Base-by-base conservation (phyloP, 1,140 invertebrate species). In the Ectropis grisescens region DNA sequence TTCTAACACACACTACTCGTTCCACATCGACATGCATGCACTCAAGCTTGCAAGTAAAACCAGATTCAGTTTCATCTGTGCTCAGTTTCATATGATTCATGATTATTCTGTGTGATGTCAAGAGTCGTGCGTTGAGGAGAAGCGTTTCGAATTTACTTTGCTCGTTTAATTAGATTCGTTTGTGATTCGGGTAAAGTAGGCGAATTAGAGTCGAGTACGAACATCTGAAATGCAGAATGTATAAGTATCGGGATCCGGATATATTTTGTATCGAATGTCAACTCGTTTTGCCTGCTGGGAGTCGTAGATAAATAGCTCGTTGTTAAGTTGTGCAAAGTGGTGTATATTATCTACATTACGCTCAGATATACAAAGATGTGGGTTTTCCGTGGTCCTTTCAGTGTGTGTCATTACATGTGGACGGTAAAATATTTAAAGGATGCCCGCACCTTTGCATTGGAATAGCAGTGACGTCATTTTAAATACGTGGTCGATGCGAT, bases 61-160 rank as follows among this genome's bases (percentile, higher is more conserved):
- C 69, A 76, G 75, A 75, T 72, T 67, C 52, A 69, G 70, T 76
- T 68, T 72, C 64, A 74, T 80, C 69, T 80, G 75, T 80, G 75
- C 75, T 74, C 58, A 80, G 75, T 80, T 80, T 78, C 59, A 66
- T 74, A 81, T 81, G 72, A 74, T 59, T 76, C 55, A 78, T 78
- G 75, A 78, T 80, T 65, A 64, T 75, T 61, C 58, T 78, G 76
- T 81, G 76, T 81, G 66, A 74, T 81, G 76, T 81, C 47, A 71
- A 76, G 76, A 78, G 72, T 81, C 76, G 76, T 81, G 76, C 76
- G 76, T 81, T 81, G 76, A 78, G 69, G 76, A 81, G 75, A 81
- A 81, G 76, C 76, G 76, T 81, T 78, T 81, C 76, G 72, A 81
- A 81, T 81, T 81, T 81, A 81, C 76, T 68, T 76, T 65, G 65